phyloP scores from a whole-genome alignment of 1,140 invertebrate genomes.

The Sinonovacula constricta region DNA sequence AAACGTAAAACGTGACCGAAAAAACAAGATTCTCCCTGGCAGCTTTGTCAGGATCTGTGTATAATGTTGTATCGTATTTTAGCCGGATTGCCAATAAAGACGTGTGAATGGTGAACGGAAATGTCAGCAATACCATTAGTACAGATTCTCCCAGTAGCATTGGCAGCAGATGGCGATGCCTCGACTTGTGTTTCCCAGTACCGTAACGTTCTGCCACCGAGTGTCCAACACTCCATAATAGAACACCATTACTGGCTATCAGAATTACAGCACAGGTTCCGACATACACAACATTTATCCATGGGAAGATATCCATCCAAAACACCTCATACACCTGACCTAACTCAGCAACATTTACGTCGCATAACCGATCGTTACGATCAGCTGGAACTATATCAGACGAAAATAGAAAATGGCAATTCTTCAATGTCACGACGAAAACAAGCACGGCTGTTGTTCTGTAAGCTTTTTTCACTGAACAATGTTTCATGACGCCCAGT shows the following conservation, averaged over 20 bases:
- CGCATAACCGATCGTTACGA: conserved; percentile 63
- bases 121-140: conserved; percentile 61
- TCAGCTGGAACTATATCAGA: conserved; percentile 62
- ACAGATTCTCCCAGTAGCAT: conserved; percentile 69
- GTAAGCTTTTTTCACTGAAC: conserved; percentile 61
- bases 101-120: conserved; percentile 64
- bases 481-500: conserved; percentile 46
- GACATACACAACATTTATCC: conserved; percentile 60
- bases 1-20: conserved; percentile 65
- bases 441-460: conserved; percentile 44
- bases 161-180: conserved; percentile 30
- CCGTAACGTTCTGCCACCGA: conserved; percentile 38
- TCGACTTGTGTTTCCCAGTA: conserved; percentile 2
- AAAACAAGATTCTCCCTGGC: conserved; percentile 57
- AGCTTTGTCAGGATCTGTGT: conserved; percentile 47
- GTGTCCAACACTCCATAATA: conserved; percentile 55
- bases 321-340: conserved; percentile 55
- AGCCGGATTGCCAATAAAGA: conserved; percentile 45
- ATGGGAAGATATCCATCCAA: conserved; percentile 61
- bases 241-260: conserved; percentile 60
- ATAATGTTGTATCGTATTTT: conserved; percentile 46
- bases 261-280: conserved; percentile 60
- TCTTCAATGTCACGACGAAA: conserved; percentile 58
- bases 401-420: conserved; percentile 66
- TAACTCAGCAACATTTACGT: conserved; percentile 47